phyloP scores from a whole-genome alignment of 2,888 invertebrate genomes.

The Drosophila leonis region DNA sequence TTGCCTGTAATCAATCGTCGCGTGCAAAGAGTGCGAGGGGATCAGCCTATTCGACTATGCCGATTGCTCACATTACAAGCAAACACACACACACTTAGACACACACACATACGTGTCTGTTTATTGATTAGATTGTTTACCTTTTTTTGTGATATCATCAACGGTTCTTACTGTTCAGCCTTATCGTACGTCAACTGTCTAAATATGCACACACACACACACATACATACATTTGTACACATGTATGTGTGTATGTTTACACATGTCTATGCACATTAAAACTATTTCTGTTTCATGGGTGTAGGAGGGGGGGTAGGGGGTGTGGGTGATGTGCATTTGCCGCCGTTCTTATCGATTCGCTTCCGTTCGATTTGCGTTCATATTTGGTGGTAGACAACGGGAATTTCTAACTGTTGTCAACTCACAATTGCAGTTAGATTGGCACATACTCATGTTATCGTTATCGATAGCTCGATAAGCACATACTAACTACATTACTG shows the following conservation, averaged over 20 bases:
- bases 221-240: slow-evolving; percentile 3
- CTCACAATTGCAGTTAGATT: slow-evolving; percentile 14
- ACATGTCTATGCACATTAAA: slow-evolving; percentile 19
- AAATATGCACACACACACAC: slow-evolving; percentile 54
- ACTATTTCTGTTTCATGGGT: slow-evolving; percentile 38
- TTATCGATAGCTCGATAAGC: slow-evolving; percentile 15
- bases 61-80: slow-evolving; percentile 53
- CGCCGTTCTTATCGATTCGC: slow-evolving; percentile 63
- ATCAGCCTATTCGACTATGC: slow-evolving; percentile 41
- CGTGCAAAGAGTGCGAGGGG: slow-evolving; percentile 50
- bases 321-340: slow-evolving; percentile 26
- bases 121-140: slow-evolving; percentile 81
- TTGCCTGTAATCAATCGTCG: slow-evolving; percentile 78
- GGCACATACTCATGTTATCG: neutral
- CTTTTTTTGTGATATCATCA: slow-evolving; percentile 77
- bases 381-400: slow-evolving; percentile 41
- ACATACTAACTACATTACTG: slow-evolving; percentile 14
- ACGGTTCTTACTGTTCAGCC: slow-evolving; percentile 40
- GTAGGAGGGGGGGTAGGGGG: slow-evolving; percentile 6
- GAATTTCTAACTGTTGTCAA: slow-evolving; percentile 19
- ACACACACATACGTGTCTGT: slow-evolving; percentile 27
- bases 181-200: slow-evolving; percentile 77
- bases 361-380: slow-evolving; percentile 67
- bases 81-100: slow-evolving; percentile 11
- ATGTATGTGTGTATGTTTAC: slow-evolving; percentile 8